phyloP scores from a whole-genome alignment of 2,888 invertebrate genomes.

The Lycaena phlaeas region DNA sequence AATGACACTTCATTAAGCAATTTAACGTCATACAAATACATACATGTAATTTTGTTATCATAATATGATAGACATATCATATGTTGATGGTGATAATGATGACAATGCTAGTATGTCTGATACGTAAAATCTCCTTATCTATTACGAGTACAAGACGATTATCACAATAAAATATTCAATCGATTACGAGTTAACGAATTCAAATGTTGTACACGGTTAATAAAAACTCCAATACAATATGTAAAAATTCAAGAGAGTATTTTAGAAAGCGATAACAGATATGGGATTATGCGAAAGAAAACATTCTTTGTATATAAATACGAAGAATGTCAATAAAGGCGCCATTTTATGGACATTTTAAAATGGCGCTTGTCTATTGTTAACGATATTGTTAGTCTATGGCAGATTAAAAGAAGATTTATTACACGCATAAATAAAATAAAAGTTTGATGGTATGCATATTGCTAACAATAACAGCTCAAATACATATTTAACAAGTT shows the following conservation, averaged over 20 bases:
- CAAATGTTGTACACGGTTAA: neutral
- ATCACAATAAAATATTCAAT: neutral
- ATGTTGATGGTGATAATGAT: too few species aligned
- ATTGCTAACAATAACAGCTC: too few species aligned
- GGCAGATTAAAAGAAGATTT: too few species aligned
- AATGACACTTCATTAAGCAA: too few species aligned
- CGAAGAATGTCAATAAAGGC: too few species aligned
- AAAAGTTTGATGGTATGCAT: too few species aligned
- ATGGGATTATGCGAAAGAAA: conserved; percentile 7
- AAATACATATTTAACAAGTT: too few species aligned
- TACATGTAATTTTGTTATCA: too few species aligned
- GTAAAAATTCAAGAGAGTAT: conserved; percentile 10
- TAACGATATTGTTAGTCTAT: too few species aligned
- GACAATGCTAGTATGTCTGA: neutral
- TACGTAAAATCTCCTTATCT: neutral
- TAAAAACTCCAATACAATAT: neutral
- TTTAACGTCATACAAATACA: too few species aligned
- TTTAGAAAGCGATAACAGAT: conserved; percentile 17
- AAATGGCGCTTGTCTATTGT: neutral
- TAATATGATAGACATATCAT: too few species aligned
- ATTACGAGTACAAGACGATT: conserved; percentile 2
- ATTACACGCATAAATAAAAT: too few species aligned
- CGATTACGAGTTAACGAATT: neutral
- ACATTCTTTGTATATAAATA: conserved; percentile 2
- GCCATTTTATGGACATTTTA: neutral